Percentiles rank a stretch among this genome's conserved stretches.
Evolutionary conservation across 2,113 vertebrate species (phyloP).

Genomic region (Leiothrix lutea): DNA sequence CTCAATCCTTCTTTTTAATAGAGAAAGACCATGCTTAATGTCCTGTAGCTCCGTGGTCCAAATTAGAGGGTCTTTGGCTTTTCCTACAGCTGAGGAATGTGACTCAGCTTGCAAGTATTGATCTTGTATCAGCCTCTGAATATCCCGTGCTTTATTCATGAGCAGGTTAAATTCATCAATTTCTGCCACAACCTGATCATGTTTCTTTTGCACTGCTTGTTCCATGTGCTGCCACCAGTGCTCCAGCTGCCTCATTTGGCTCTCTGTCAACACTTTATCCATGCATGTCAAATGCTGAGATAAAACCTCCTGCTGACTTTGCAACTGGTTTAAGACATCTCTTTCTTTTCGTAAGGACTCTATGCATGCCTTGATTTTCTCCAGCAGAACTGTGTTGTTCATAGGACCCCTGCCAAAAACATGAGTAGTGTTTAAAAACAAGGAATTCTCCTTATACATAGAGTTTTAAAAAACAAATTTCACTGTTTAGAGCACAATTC

Average conservation of each 20-base stretch:
- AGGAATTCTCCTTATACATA: background rate
- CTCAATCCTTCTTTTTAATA: slow-evolving; percentile 74
- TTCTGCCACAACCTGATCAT: slow-evolving; percentile 65
- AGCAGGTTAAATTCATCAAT: slow-evolving; percentile 66
- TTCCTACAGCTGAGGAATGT: slow-evolving; percentile 50
- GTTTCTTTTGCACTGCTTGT: slow-evolving; percentile 69
- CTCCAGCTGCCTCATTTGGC: slow-evolving; percentile 75
- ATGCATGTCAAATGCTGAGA: slow-evolving; percentile 67
- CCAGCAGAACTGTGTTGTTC: slow-evolving; percentile 74
- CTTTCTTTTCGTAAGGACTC: slow-evolving; percentile 74
- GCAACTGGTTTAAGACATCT: slow-evolving; percentile 72
- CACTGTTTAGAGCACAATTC: background rate
- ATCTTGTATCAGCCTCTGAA: slow-evolving; percentile 74
- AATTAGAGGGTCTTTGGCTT: slow-evolving; percentile 50
- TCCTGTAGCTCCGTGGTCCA: slow-evolving; percentile 75
- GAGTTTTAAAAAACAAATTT: background rate
- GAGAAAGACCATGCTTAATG: slow-evolving; percentile 65
- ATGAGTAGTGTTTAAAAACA: background rate
- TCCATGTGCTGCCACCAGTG: slow-evolving; percentile 76
- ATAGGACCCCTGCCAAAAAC: slow-evolving; percentile 71
- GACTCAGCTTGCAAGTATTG: slow-evolving; percentile 24
- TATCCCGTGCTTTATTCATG: slow-evolving; percentile 57
- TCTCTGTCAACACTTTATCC: slow-evolving; percentile 72
- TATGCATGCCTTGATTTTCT: slow-evolving; percentile 74
- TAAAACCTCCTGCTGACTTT: slow-evolving; percentile 65